These are phyloP conservation scores for Thelaira solivaga DNA, from an alignment of 2,888 invertebrate species.

Conservation along the genomic window DNA sequence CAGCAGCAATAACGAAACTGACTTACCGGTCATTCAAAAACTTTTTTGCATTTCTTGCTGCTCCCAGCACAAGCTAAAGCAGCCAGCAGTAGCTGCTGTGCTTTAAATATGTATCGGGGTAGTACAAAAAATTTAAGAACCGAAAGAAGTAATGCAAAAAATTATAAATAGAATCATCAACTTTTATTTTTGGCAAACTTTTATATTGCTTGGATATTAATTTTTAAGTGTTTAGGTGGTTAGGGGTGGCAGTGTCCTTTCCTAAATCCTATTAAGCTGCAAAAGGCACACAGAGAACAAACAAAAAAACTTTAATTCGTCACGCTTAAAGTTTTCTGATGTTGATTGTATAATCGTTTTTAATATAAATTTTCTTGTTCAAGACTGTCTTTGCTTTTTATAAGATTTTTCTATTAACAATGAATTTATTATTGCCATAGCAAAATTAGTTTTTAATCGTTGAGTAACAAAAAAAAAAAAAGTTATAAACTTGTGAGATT, in stretches of 20 bases:
- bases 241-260: slow-evolving; percentile 33
- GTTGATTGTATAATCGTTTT: slow-evolving; percentile 60
- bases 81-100: slow-evolving; percentile 11
- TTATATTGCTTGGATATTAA: slow-evolving; percentile 61
- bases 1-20: slow-evolving; percentile 26
- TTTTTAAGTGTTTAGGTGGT: slow-evolving; percentile 63
- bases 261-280: slow-evolving; percentile 2
- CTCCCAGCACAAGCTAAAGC: slow-evolving; percentile 29
- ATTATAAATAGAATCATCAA: slow-evolving; percentile 41
- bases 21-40: slow-evolving; percentile 48
- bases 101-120: neutral
- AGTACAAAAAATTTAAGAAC: neutral
- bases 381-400: neutral
- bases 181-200: slow-evolving; percentile 60
- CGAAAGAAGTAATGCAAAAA: slow-evolving; percentile 1
- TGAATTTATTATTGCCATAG: slow-evolving; percentile 56
- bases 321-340: slow-evolving; percentile 53
- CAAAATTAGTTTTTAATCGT: slow-evolving; percentile 49
- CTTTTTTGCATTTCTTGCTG: slow-evolving; percentile 9
- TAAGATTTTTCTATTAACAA: slow-evolving; percentile 46
- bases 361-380: slow-evolving; percentile 43
- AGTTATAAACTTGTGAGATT: slow-evolving; percentile 11
- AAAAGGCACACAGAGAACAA: neutral
- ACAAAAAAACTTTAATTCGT: slow-evolving; percentile 43
- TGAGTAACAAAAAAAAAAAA: slow-evolving; percentile 16